Base-by-base conservation (phyloP, 2,797 vertebrate genomes). In the Pachyuromys duprasi region DNA sequence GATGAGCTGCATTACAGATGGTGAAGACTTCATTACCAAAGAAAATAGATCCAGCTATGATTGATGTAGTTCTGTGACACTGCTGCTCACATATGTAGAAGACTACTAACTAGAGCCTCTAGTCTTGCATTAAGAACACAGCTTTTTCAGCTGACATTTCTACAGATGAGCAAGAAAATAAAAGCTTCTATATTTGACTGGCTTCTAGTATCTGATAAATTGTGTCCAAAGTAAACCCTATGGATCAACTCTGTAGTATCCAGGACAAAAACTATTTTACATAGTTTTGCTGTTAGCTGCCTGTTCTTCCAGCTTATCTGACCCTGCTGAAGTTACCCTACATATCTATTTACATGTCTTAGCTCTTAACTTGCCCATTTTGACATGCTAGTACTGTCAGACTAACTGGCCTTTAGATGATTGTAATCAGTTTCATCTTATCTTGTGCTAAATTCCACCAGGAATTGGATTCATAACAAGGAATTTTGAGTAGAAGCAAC, bases 1-100 rank as follows among this genome's bases (percentile, higher is more conserved):
- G 74, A 94, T 79, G 33, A 31, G 72, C 89, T 92, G 67, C 95
- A 28, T 95, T 93, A 91, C 8, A 95, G 94, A 96, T 92, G 89
- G 79, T 96, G 80, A 93, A 93, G 57, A 92, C 72, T 86, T 94
- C 70, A 93, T 96, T 90, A 93, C 95, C 96, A 97, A 97, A 96
- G 96, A 97, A 94, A 94, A 28, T 96, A 94, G 83, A 74, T 89
- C 81, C 84, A 96, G 86, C 39, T 63, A 90, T 86, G 84, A 92
- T 65, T 87, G 95, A 95, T 8, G 49, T 92, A 90, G 81, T 89
- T 86, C 83, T 94, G 18, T 79, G 39, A 79, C 83, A 55, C 63
- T 87, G 1, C 75, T 45, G 79, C 57, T 96, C 75, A 89, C 72
- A 95, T 31, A 75, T 95, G 28, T 97, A 96, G 91, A 83, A 91